Evolutionary conservation across 2,113 vertebrate species (phyloP).

Genomic region (Sinocyclocheilus anophthalmus): DNA sequence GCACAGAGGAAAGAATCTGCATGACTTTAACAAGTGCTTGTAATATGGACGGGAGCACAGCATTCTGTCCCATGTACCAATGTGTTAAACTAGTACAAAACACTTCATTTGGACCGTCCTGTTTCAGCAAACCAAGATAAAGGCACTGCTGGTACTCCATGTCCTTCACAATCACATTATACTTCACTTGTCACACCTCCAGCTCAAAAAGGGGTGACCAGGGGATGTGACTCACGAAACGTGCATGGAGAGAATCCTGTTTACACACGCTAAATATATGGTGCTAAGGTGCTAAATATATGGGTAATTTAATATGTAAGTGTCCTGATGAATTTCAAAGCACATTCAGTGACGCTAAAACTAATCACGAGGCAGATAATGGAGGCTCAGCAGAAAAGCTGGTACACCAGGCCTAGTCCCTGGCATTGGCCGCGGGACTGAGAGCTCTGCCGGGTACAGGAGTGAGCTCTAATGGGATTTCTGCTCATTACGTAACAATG

Average conservation of each 20-base stretch:
- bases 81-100: neutral
- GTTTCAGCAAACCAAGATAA: constrained; percentile 31
- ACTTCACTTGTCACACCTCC: constrained; percentile 38
- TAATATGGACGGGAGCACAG: too few species aligned
- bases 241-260: neutral
- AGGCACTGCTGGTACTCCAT: neutral
- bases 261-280: too few species aligned
- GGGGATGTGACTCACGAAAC: neutral
- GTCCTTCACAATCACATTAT: constrained; percentile 17
- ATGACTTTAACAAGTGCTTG: too few species aligned
- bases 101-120: constrained; percentile 63
- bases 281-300: neutral
- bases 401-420: neutral
- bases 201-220: too few species aligned
- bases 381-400: neutral
- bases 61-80: neutral
- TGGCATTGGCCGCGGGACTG: neutral
- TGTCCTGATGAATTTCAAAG: neutral
- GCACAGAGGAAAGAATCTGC: too few species aligned
- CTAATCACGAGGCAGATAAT: neutral
- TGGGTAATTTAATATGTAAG: neutral
- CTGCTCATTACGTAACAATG: constrained; percentile 66
- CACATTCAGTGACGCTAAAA: neutral
- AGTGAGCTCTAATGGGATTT: constrained; percentile 67
- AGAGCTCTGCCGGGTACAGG: neutral